Evolutionary conservation across 2,113 vertebrate genomes (phyloP), one percentile per base, ranked within the genome.

Genomic region (Siniperca knerii): DNA sequence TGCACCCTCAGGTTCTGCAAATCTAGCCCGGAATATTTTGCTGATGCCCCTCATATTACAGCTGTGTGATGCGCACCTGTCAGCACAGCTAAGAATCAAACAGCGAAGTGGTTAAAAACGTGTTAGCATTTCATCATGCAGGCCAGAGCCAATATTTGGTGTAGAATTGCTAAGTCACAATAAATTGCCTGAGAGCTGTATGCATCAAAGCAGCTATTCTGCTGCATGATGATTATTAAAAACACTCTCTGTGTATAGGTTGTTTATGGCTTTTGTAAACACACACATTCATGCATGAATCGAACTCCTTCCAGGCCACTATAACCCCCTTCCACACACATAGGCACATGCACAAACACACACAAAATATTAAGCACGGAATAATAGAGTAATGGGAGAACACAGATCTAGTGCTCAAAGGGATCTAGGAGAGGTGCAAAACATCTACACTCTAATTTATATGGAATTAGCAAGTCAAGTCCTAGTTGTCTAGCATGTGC

Each of bases 31-130:
- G 25, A 86, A 42, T 75, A 77, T 10, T 35, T 83, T 86, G 79
- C 87, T 82, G 84, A 88, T 65, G 61, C 40, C 35, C 50, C 8
- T 67, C 33, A 72, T 9, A 70, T 79, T 81, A 33, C 76, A 75
- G 33, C 65, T 68, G 76, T 58, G 16, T 70, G 79, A 87, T 42
- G 77, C 83, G 84, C 55, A 79, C 67, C 79, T 86, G 85, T 90
- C 90, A 85, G 68, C 15, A 25, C 48, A 64, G 81, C 85, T 86
- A 37, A 81, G 44, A 77, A 52, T 85, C 48, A 78, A 75, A 89
- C 54, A 23, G 75, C 1, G 3, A 79, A 54, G 21, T 54, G 62
- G 88, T 81, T 83, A 57, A 78, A 79, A 87, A 29, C 29, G 29
- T 62, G 58, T 83, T 74, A 62, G 75, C 54, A 35, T 61, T 82